Conservation (phyloP, 2,888 invertebrate species). For the Acanthopleura granulata region DNA sequence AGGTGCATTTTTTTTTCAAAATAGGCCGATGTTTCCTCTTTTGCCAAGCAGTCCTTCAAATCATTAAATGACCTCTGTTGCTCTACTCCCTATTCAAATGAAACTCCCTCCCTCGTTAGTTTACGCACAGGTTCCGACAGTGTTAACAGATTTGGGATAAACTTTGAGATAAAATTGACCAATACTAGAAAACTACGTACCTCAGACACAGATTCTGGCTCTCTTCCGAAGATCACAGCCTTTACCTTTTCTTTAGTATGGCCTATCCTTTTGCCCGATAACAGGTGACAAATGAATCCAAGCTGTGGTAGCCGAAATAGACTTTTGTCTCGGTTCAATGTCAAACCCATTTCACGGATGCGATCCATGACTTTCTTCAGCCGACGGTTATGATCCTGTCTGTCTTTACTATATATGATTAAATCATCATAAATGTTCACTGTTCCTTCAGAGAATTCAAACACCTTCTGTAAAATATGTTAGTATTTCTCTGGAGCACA, state of each 20-base stretch:
- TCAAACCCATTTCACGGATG: no score
- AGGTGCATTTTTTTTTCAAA: neutral
- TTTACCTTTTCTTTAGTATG: no score
- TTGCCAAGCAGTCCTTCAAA: neutral
- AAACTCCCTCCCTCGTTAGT: neutral
- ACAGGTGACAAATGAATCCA: no score
- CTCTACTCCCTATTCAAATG: neutral
- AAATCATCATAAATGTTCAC: no score
- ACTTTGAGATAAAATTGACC: neutral
- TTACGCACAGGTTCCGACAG: neutral
- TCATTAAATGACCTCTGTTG: conserved; percentile 11
- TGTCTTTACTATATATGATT: no score
- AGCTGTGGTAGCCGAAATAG: no score
- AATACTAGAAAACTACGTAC: neutral
- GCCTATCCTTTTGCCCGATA: no score
- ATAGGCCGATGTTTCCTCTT: neutral
- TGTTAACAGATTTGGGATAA: neutral
- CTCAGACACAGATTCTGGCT: neutral
- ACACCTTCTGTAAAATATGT: neutral
- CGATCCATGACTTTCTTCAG: no score
- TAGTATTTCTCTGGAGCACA: neutral
- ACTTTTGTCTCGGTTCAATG: no score
- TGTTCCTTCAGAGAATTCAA: no score
- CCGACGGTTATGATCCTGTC: no score
- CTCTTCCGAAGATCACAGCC: no score